phyloP scores from a whole-genome alignment of 1,140 invertebrate genomes.

The Drosophila melanogaster region Release_6_plus_ISO1_MT NC_004354.4:7287501-7288000 shows the following conservation, averaged over 20 bases:
- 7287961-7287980: slow-evolving; percentile 92
- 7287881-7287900: slow-evolving; percentile 49
- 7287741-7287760: slow-evolving; percentile 88
- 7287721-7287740: slow-evolving; percentile 87
- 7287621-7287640: slow-evolving; percentile 53
- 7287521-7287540: slow-evolving; percentile 87
- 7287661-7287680: rapidly evolving
- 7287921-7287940: slow-evolving; percentile 88
- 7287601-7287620: slow-evolving; percentile 85
- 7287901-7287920: slow-evolving; percentile 87
- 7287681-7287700: no score
- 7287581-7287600: slow-evolving; percentile 85
- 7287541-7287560: slow-evolving; percentile 88
- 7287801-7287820: slow-evolving; percentile 92
- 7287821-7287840: slow-evolving; percentile 92
- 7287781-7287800: slow-evolving; percentile 85
- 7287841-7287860: slow-evolving; percentile 87
- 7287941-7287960: slow-evolving; percentile 91
- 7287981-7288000: slow-evolving; percentile 97
- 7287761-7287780: slow-evolving; percentile 86
- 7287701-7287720: slow-evolving; percentile 78
- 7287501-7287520: slow-evolving; percentile 88
- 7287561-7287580: slow-evolving; percentile 85
- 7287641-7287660: slow-evolving; percentile 26
- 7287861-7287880: background rate